Evolutionary conservation across 2,888 invertebrate genomes (phyloP).

Genomic region (Bembecia ichneumoniformis): DNA sequence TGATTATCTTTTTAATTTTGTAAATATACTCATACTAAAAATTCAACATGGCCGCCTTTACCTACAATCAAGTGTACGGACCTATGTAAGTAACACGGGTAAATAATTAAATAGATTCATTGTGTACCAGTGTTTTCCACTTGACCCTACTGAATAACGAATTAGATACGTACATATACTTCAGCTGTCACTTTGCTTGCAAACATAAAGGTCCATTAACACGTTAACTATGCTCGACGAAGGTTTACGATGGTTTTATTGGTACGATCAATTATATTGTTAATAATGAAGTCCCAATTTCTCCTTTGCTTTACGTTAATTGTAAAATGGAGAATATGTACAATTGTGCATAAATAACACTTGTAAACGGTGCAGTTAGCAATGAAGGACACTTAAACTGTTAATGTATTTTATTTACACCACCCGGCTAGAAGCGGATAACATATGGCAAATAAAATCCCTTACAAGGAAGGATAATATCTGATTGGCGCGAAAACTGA

Average conservation of each 20-base stretch:
- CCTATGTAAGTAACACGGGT: slow-evolving; percentile 1
- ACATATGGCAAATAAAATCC: too few relatives aligned
- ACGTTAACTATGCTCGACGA: neutral
- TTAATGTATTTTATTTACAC: too few relatives aligned
- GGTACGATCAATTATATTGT: neutral
- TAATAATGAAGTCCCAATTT: neutral
- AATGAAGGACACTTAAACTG: too few relatives aligned
- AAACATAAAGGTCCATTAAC: slow-evolving; percentile 7
- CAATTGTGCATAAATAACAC: too few relatives aligned
- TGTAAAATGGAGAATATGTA: too few relatives aligned
- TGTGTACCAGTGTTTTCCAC: slow-evolving; percentile 1
- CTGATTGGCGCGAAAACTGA: too few relatives aligned
- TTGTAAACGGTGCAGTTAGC: too few relatives aligned
- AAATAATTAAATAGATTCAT: slow-evolving; percentile 6
- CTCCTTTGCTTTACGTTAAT: too few relatives aligned
- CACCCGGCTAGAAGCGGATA: too few relatives aligned
- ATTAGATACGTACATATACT: slow-evolving; percentile 8
- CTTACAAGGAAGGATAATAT: too few relatives aligned
- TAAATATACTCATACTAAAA: neutral
- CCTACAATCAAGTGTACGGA: neutral
- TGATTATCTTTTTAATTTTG: too few relatives aligned
- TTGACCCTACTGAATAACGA: slow-evolving; percentile 11
- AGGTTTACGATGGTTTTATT: neutral
- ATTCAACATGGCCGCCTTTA: neutral
- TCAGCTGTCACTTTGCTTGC: slow-evolving; percentile 7